Evolutionary conservation across 2,797 vertebrate species (phyloP).

Genomic region (Acanthurus lineatus): DNA sequence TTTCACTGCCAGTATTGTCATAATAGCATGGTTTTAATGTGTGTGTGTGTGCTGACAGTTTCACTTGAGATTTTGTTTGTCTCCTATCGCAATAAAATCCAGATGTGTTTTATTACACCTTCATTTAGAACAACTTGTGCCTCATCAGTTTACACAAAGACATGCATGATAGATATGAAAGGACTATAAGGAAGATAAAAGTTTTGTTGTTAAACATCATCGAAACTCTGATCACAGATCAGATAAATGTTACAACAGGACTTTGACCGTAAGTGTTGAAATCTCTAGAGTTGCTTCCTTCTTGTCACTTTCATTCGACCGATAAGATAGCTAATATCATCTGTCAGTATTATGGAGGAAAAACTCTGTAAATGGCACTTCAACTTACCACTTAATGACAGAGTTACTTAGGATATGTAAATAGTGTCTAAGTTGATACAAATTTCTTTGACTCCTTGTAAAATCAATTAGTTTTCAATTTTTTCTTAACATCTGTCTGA

Average conservation of each 20-base stretch:
- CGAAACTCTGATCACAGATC: not conserved
- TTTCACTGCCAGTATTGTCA: not conserved
- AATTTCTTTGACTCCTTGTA: not conserved
- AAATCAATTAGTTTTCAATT: not conserved
- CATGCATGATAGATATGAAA: too few relatives aligned
- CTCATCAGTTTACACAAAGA: not conserved
- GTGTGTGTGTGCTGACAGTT: not conserved
- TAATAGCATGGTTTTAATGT: not conserved
- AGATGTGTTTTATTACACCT: not conserved
- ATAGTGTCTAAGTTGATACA: not conserved
- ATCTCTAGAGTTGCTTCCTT: not conserved
- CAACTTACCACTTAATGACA: too few relatives aligned
- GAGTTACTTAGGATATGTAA: too few relatives aligned
- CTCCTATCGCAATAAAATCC: not conserved
- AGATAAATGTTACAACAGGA: not conserved
- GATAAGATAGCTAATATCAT: not conserved
- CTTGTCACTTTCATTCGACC: conserved; percentile 4
- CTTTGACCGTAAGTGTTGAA: not conserved
- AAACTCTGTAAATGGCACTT: too few relatives aligned
- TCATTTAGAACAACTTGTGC: too few relatives aligned
- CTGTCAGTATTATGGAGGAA: not conserved
- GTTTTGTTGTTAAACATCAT: too few relatives aligned
- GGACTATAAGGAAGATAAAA: too few relatives aligned
- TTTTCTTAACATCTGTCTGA: not conserved
- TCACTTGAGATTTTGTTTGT: not conserved